Base-by-base conservation (phyloP, 2,797 vertebrate species). In the Rhodeus uyekii region DNA sequence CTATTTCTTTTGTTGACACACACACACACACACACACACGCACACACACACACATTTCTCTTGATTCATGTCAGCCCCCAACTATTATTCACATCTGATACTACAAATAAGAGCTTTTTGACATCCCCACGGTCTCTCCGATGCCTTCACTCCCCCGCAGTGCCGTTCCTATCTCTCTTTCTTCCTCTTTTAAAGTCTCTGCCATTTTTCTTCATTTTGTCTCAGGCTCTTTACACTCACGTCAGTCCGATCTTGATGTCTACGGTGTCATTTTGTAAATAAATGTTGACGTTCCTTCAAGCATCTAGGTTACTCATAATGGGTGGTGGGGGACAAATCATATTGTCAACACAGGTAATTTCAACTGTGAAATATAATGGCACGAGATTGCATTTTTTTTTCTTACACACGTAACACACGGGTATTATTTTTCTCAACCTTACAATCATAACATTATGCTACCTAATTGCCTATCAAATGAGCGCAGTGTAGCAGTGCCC, bases 101-200 rank as follows among this genome's bases (percentile, higher is more conserved):
- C 73, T 74, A 80, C 71, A 76, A 75, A 83, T 76, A 60, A 55
- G 63, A 55, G 74, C 75, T 61, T 85, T 85, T 72, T 48, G 61
- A 61, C 29, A 48, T 50, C 77, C 50, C 65, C 32, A 16, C 38
- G 19, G 69, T 42, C 44, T 81, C 27, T 46, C 42, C 6, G 3
- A 16, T 24, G 36, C 53, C 53, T 74, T 68, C 71, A 60, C 46
- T 29, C 39, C 72, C 8, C 44, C 67, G 18, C 76, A 68, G 61
- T 63, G 14, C 9, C 19, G 3, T 78, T 76, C 22, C 32, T 42
- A 42, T 76, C 76, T 44, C 71, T 76, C 39, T 76, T 38, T 75
- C 50, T 39, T 36, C 53, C 60, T 34, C 39, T 82, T 55, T 58
- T 74, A 81, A 79, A 79, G 32, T 48, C 60, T 74, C 36, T 80